phyloP scores from a whole-genome alignment of 2,797 vertebrate species.

The Tragelaphus oryx region DNA sequence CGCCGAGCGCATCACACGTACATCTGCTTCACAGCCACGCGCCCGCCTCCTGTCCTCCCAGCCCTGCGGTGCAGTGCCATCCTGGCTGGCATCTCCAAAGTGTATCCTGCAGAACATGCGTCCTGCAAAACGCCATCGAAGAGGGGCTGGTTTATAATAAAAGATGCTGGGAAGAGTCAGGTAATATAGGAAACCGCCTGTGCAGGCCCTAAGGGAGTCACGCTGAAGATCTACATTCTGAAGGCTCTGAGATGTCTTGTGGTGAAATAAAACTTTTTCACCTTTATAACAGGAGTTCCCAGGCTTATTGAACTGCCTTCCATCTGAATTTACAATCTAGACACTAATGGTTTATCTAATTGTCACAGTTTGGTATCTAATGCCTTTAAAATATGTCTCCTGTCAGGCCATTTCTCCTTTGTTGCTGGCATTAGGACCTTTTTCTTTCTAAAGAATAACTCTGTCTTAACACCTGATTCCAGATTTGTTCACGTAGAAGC shows the following conservation, averaged over 20 bases:
- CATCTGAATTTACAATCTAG: neutral
- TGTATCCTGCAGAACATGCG: neutral
- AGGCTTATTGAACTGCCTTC: neutral
- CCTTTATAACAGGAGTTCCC: neutral
- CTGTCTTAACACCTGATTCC: neutral
- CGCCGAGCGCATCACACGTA: rapidly evolving
- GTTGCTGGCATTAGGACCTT: neutral
- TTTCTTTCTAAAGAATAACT: neutral
- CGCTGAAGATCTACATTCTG: neutral
- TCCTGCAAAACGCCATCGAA: neutral
- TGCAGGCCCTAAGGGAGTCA: too few species aligned
- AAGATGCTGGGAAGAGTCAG: neutral
- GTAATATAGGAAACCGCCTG: too few species aligned
- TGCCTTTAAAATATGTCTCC: neutral
- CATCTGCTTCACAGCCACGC: neutral
- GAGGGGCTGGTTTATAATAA: neutral
- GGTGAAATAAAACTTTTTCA: neutral
- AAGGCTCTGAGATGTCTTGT: neutral
- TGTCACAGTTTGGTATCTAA: neutral
- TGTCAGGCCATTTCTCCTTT: neutral
- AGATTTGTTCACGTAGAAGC: neutral
- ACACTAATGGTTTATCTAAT: neutral
- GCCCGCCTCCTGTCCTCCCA: neutral
- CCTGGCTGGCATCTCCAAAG: neutral
- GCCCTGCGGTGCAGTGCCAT: too few species aligned